Percentiles rank a stretch among this genome's conserved stretches.
phyloP scores from a whole-genome alignment of 2,797 vertebrate genomes.

The Geotria australis region DNA sequence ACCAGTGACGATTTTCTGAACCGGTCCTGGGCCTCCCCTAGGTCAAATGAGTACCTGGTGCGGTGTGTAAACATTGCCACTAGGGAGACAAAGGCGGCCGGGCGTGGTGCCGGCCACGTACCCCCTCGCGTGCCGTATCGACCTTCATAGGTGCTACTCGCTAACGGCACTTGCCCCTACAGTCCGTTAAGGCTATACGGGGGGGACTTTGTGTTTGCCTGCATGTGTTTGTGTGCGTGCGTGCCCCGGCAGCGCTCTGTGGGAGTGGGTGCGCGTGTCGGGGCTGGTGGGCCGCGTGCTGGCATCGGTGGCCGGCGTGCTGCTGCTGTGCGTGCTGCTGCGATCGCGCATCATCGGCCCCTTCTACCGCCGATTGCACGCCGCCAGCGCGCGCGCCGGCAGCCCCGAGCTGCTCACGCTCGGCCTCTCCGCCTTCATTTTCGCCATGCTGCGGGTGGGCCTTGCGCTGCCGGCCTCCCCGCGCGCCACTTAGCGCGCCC shows the following conservation, averaged over 20 bases:
- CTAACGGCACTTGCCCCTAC: too few species aligned
- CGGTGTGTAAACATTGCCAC: too few species aligned
- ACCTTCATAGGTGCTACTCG: too few species aligned
- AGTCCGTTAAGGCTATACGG: too few species aligned
- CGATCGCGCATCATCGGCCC: conserved; percentile 54
- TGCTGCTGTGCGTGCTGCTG: conserved; percentile 40
- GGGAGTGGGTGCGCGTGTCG: conserved; percentile 32
- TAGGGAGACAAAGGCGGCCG: too few species aligned
- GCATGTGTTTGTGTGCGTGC: neutral
- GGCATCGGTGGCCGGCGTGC: conserved; percentile 38
- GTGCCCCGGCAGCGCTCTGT: conserved; percentile 20
- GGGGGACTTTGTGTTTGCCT: neutral
- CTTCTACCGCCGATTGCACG: conserved; percentile 55
- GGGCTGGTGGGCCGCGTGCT: conserved; percentile 42
- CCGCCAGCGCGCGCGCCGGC: conserved; percentile 36
- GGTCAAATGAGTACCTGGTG: too few species aligned
- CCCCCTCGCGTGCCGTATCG: too few species aligned
- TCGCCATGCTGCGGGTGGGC: conserved; percentile 60
- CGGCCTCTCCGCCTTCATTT: conserved; percentile 60
- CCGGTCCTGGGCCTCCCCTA: too few species aligned
- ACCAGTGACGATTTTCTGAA: too few species aligned
- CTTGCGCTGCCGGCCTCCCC: neutral
- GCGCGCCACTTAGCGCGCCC: too few species aligned
- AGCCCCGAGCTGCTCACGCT: conserved; percentile 79
- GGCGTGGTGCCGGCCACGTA: too few species aligned